These are phyloP conservation scores for Geothlypis trichas DNA, from an alignment of 2,113 vertebrate genomes.

Conservation along the genomic window DNA sequence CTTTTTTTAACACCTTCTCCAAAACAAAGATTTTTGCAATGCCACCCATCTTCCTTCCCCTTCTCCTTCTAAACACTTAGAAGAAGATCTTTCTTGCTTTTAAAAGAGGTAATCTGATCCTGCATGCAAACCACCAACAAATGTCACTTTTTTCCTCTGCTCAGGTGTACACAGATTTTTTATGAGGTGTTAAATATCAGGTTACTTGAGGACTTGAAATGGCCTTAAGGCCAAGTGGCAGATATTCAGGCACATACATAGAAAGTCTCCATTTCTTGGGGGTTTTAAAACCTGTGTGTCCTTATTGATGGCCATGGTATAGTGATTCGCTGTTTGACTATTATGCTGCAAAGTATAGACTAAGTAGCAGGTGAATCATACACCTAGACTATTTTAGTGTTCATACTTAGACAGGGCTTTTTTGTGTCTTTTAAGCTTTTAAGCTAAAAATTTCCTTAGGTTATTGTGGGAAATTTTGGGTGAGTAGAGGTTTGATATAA, in stretches of 20 bases:
- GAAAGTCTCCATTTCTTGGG: not conserved
- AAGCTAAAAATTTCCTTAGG: not conserved
- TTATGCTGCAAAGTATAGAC: rapidly evolving
- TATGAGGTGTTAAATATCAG: slow-evolving; percentile 78
- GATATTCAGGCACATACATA: not conserved
- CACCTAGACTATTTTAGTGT: not conserved
- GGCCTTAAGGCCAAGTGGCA: slow-evolving; percentile 43
- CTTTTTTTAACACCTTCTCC: not conserved
- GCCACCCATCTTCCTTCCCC: not conserved
- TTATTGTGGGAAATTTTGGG: not conserved
- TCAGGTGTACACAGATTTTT: slow-evolving; percentile 71
- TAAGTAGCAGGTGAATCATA: not conserved
- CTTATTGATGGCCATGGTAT: not conserved
- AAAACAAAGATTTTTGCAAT: slow-evolving; percentile 4
- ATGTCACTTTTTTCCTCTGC: slow-evolving; percentile 59
- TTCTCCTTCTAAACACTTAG: not conserved
- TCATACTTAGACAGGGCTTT: not conserved
- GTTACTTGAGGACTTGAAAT: slow-evolving; percentile 67
- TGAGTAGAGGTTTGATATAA: not conserved
- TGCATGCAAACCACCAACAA: slow-evolving; percentile 62
- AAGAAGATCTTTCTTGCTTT: slow-evolving; percentile 56
- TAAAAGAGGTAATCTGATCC: slow-evolving; percentile 57
- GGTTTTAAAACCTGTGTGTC: not conserved
- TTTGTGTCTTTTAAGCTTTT: not conserved
- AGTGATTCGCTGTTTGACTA: not conserved